Conservation (phyloP, 2,888 invertebrate genomes). For the Rutpela maculata region DNA sequence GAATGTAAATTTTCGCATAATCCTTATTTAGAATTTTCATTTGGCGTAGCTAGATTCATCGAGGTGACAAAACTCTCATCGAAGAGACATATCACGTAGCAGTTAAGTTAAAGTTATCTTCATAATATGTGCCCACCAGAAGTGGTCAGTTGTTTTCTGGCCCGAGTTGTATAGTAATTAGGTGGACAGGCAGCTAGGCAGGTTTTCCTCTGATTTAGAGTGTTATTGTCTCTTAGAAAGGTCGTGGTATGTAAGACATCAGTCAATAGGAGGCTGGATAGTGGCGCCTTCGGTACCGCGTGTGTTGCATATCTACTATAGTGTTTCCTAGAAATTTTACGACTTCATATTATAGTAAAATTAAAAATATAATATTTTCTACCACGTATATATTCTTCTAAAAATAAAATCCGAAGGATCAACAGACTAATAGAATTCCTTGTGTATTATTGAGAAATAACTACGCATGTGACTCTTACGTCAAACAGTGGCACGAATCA, state of each 20-base stretch:
- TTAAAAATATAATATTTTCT: too few relatives aligned
- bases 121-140: slow-evolving; percentile 35
- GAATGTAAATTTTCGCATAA: too few relatives aligned
- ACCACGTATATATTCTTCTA: too few relatives aligned
- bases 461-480: too few relatives aligned
- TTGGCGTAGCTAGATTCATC: not conserved
- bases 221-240: slow-evolving; percentile 61
- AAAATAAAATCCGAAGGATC: too few relatives aligned
- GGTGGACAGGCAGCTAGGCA: slow-evolving; percentile 55
- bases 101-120: slow-evolving; percentile 35
- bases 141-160: slow-evolving; percentile 43
- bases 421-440: too few relatives aligned
- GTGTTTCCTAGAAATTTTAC: slow-evolving; percentile 58
- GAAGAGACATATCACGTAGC: slow-evolving; percentile 27
- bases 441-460: too few relatives aligned
- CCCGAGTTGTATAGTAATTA: slow-evolving; percentile 56
- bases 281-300: slow-evolving; percentile 62
- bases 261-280: slow-evolving; percentile 53
- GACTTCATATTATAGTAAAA: slow-evolving; percentile 63
- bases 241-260: slow-evolving; percentile 55
- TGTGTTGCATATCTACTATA: slow-evolving; percentile 59
- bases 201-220: slow-evolving; percentile 61
- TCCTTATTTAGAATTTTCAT: too few relatives aligned
- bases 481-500: too few relatives aligned
- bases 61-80: slow-evolving; percentile 24